Conservation (phyloP, 2,888 invertebrate species). For the Ecliptopera silaceata region DNA sequence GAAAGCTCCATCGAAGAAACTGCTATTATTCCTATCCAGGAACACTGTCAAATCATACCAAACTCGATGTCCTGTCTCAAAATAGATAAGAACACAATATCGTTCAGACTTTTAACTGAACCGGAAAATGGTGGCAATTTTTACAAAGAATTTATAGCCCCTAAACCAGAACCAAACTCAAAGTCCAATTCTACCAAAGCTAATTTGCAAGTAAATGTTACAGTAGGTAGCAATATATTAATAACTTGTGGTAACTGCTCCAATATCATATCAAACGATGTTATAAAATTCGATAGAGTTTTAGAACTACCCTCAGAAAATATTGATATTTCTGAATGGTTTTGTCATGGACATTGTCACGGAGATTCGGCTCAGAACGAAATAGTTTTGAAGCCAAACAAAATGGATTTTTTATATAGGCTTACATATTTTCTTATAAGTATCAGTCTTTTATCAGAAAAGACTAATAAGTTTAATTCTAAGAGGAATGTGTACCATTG, state of each 20-base stretch:
- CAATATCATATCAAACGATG: conserved; percentile 72
- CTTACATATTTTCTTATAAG: conserved; percentile 81
- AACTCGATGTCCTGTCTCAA: conserved; percentile 79
- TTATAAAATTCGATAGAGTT: conserved; percentile 80
- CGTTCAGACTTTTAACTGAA: conserved; percentile 76
- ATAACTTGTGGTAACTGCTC: conserved; percentile 69
- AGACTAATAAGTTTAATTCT: conserved; percentile 69
- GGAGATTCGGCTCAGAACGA: conserved; percentile 43
- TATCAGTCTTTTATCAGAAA: conserved; percentile 62
- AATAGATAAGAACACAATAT: conserved; percentile 71
- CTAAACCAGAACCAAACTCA: conserved; percentile 24
- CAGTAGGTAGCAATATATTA: conserved; percentile 53
- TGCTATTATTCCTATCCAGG: conserved; percentile 62
- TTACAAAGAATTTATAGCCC: conserved; percentile 66
- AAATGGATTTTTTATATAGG: conserved; percentile 82
- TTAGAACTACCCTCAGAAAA: conserved; percentile 84
- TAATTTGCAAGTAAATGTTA: conserved; percentile 60
- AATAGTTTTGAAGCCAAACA: conserved; percentile 69
- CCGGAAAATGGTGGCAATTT: conserved; percentile 74
- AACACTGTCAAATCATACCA: conserved; percentile 74
- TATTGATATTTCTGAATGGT: conserved; percentile 85
- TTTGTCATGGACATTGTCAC: conserved; percentile 82
- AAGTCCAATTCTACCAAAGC: conserved; percentile 45
- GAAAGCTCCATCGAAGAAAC: conserved; percentile 56
- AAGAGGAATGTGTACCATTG: conserved; percentile 79